Percentiles rank a stretch among this genome's conserved stretches.
These are phyloP conservation scores for Hippopotamus amphibius DNA, from an alignment of 2,113 vertebrate genomes.

Conservation along the genomic window DNA sequence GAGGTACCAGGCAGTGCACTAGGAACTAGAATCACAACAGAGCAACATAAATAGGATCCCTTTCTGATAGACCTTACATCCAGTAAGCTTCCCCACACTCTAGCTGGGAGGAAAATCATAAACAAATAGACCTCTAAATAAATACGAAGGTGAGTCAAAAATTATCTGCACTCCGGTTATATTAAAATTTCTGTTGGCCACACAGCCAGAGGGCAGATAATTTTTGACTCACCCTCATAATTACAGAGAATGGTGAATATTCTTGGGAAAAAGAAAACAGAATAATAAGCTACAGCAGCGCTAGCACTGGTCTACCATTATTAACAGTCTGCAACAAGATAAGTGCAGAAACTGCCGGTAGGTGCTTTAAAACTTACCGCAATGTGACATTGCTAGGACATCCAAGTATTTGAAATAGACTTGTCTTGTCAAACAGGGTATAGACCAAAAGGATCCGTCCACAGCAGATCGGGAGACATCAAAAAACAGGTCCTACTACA, in stretches of 20 bases:
- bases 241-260: neutral
- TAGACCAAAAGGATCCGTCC: neutral
- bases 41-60: neutral
- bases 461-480: neutral
- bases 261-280: neutral
- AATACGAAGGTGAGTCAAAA: neutral
- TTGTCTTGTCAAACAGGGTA: neutral
- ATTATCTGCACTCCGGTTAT: no score
- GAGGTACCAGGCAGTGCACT: neutral
- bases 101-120: neutral
- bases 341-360: neutral
- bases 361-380: neutral
- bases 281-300: neutral
- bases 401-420: neutral
- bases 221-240: neutral
- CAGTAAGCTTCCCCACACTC: neutral
- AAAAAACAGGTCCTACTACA: neutral
- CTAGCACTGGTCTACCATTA: neutral
- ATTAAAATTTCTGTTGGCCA: no score
- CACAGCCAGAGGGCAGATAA: no score
- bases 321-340: neutral
- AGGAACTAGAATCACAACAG: neutral
- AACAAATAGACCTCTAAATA: constrained; percentile 14
- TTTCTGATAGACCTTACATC: neutral
- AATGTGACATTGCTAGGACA: neutral